Conservation (phyloP, 2,888 invertebrate genomes). For the Holacanthella duospinosa region DNA sequence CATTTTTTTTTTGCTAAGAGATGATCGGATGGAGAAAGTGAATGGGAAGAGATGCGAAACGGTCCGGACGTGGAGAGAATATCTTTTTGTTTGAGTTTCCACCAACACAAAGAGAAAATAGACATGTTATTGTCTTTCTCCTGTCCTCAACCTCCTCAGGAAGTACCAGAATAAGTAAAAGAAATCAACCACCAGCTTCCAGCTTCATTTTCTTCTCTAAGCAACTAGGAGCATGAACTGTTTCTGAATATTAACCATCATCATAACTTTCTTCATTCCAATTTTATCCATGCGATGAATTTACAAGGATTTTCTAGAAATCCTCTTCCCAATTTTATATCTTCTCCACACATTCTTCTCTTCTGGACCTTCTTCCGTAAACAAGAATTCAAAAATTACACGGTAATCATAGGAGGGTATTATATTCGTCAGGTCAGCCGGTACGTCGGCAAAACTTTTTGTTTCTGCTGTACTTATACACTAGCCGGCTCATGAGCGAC, state of each 20-base stretch:
- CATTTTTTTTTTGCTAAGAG: no score
- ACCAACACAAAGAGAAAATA: background rate
- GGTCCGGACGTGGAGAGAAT: background rate
- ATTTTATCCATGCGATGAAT: background rate
- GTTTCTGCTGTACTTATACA: no score
- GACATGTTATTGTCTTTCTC: conserved; percentile 1
- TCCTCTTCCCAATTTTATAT: no score
- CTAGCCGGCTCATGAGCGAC: no score
- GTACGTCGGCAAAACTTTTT: no score
- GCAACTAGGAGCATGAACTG: background rate
- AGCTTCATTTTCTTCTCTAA: background rate
- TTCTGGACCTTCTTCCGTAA: no score
- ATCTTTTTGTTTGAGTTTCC: conserved; percentile 3
- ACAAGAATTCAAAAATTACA: no score
- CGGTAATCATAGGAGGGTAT: no score
- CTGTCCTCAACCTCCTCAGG: background rate
- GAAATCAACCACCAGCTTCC: background rate
- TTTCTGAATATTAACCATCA: background rate
- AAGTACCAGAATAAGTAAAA: background rate
- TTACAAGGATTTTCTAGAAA: no score
- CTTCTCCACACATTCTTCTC: no score
- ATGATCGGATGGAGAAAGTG: no score
- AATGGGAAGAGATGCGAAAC: background rate
- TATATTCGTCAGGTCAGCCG: no score
- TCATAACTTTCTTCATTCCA: background rate